These are phyloP conservation scores for Triplophysa siluroides DNA, from an alignment of 2,113 vertebrate genomes.

Conservation along the genomic window DNA sequence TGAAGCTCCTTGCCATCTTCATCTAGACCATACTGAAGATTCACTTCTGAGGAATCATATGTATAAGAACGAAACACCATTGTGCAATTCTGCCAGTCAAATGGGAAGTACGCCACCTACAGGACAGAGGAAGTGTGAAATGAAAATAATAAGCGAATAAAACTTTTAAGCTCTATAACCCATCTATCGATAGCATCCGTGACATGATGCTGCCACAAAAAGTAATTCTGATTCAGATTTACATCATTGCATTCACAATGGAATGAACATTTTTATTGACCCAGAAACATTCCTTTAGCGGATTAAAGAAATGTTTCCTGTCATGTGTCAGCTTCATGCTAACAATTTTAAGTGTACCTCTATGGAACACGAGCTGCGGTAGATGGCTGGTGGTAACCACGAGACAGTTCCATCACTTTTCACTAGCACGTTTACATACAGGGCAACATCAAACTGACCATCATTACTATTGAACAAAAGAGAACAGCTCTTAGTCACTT, in stretches of 20 bases:
- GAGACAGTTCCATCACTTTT: constrained; percentile 75
- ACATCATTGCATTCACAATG: background rate
- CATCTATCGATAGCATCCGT: background rate
- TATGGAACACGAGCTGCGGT: constrained; percentile 84
- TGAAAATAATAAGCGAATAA: background rate
- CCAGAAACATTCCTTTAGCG: background rate
- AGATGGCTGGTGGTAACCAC: constrained; percentile 86
- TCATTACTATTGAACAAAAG: constrained; percentile 76
- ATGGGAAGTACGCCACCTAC: constrained; percentile 88
- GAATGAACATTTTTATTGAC: background rate
- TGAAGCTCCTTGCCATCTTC: constrained; percentile 72
- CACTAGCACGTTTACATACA: constrained; percentile 83
- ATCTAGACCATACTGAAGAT: constrained; percentile 75
- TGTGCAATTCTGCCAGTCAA: constrained; percentile 92
- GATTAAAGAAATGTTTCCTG: background rate
- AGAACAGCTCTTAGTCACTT: background rate
- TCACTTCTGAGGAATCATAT: constrained; percentile 84
- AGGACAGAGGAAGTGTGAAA: background rate
- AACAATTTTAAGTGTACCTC: constrained; percentile 63
- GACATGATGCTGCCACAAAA: background rate
- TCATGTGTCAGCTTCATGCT: background rate
- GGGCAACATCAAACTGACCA: constrained; percentile 83
- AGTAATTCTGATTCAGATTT: background rate
- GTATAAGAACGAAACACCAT: constrained; percentile 90
- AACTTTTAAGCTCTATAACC: background rate